phyloP scores from a whole-genome alignment of 2,888 invertebrate genomes.

The Barypeithes pellucidus region DNA sequence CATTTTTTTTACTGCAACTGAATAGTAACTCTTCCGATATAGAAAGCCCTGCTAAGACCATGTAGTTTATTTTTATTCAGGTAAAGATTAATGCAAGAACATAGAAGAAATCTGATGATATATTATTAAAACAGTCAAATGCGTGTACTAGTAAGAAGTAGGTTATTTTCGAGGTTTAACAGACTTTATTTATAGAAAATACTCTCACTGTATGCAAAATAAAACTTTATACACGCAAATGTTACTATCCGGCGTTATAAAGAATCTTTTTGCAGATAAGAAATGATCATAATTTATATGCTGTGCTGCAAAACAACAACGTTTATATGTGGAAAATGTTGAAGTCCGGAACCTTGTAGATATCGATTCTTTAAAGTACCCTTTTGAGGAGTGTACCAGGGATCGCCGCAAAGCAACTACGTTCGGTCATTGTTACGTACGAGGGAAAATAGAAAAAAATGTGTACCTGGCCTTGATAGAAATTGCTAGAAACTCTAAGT shows the following conservation, averaged over 20 bases:
- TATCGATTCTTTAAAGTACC: background rate
- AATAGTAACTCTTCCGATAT: too few species aligned
- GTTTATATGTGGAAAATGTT: constrained; percentile 14
- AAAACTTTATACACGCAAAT: constrained; percentile 37
- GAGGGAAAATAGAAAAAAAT: too few species aligned
- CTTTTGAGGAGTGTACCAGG: too few species aligned
- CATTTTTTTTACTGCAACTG: too few species aligned
- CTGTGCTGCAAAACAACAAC: constrained; percentile 35
- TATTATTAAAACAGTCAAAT: background rate
- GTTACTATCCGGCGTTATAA: constrained; percentile 38
- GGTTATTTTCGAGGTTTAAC: constrained; percentile 26
- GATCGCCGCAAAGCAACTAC: too few species aligned
- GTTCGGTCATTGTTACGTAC: too few species aligned
- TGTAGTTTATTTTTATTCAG: too few species aligned
- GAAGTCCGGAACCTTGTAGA: constrained; percentile 3
- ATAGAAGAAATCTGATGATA: constrained; percentile 11
- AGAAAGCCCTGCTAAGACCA: too few species aligned
- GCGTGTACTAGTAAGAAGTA: constrained; percentile 10
- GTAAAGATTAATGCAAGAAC: background rate
- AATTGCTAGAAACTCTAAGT: too few species aligned
- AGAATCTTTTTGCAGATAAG: constrained; percentile 43
- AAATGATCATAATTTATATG: constrained; percentile 41
- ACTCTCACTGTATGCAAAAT: constrained; percentile 35
- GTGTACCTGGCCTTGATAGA: too few species aligned
- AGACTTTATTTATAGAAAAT: constrained; percentile 35